Percentiles rank a stretch among this genome's conserved stretches.
These are phyloP conservation scores for Cyclophora albipunctata DNA, from an alignment of 2,888 invertebrate genomes.

Conservation along the genomic window DNA sequence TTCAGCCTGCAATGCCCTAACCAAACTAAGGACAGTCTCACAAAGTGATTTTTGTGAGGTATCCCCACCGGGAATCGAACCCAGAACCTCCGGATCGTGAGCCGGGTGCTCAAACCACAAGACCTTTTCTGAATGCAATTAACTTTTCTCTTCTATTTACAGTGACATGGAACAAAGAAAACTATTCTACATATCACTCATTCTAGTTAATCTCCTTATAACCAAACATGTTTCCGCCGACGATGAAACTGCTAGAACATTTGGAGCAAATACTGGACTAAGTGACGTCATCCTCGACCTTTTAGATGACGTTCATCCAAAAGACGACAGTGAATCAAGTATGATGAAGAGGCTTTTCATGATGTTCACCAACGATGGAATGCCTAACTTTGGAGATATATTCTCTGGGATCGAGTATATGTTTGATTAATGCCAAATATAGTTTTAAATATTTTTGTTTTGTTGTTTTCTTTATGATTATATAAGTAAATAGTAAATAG, in stretches of 20 bases:
- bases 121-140: too few species aligned
- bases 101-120: too few species aligned
- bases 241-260: constrained; percentile 18
- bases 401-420: constrained; percentile 27
- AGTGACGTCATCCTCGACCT: constrained; percentile 40
- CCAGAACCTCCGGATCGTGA: too few species aligned
- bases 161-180: too few species aligned
- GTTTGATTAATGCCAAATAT: constrained; percentile 10
- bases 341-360: constrained; percentile 51
- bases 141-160: too few species aligned
- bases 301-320: constrained; percentile 49
- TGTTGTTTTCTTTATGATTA: not conserved
- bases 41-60: too few species aligned
- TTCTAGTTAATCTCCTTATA: too few species aligned
- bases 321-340: constrained; percentile 50
- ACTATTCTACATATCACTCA: too few species aligned
- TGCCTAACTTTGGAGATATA: constrained; percentile 11
- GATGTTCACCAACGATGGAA: constrained; percentile 40
- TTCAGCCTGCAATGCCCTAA: too few species aligned
- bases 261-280: constrained; percentile 2
- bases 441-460: not conserved
- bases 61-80: too few species aligned
- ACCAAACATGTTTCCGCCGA: constrained; percentile 5
- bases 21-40: too few species aligned
- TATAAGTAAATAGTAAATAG: not conserved